Conservation (phyloP, 2,888 invertebrate genomes). For the Eustalomyia histrio region DNA sequence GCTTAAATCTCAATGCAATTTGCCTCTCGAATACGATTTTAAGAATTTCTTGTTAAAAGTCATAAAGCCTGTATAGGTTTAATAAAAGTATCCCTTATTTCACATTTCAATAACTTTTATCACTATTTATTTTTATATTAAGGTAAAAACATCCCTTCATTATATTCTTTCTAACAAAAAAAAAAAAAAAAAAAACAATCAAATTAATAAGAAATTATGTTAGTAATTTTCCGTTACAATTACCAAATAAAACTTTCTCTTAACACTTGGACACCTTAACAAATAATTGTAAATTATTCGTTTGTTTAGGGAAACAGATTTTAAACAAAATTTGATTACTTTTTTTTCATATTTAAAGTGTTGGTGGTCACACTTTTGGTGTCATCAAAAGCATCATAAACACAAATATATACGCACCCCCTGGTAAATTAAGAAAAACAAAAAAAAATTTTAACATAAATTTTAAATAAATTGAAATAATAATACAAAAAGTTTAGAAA, state of each 20-base stretch:
- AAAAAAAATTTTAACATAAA: conserved; percentile 25
- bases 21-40: too few relatives aligned
- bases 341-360: conserved; percentile 17
- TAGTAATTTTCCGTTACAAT: conserved; percentile 58
- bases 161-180: neutral
- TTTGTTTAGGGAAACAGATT: conserved; percentile 48
- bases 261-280: conserved; percentile 33
- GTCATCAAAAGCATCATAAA: conserved; percentile 45
- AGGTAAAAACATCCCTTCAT: neutral
- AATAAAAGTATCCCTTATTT: too few relatives aligned
- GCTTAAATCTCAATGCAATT: too few relatives aligned
- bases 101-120: neutral
- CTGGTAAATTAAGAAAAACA: conserved; percentile 13
- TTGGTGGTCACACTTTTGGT: conserved; percentile 32
- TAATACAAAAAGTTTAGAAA: conserved; percentile 34
- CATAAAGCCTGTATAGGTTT: too few relatives aligned
- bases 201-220: conserved; percentile 66
- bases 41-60: too few relatives aligned
- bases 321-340: conserved; percentile 61
- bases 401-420: neutral
- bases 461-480: conserved; percentile 12
- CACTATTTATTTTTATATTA: conserved; percentile 1
- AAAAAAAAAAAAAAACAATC: conserved; percentile 35
- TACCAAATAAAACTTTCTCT: conserved; percentile 48
- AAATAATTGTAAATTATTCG: conserved; percentile 59